phyloP scores from a whole-genome alignment of 2,113 vertebrate genomes.

The Cochlearius cochlearius region DNA sequence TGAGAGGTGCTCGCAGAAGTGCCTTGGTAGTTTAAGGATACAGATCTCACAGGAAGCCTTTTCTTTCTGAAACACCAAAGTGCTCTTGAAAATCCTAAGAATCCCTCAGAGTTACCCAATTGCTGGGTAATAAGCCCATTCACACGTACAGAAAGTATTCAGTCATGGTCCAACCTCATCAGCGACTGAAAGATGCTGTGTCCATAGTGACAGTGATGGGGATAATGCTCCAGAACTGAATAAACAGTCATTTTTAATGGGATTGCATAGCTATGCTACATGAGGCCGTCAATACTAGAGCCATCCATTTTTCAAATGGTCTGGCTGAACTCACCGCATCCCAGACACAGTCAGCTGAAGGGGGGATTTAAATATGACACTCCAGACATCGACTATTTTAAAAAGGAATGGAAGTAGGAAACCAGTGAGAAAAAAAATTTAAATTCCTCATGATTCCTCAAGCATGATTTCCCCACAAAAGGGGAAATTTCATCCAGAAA shows the following conservation, averaged over 20 bases:
- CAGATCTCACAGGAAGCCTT: neutral
- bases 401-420: neutral
- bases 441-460: neutral
- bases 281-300: rapidly evolving
- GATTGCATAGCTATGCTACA: neutral
- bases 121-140: neutral
- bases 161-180: neutral
- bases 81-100: neutral
- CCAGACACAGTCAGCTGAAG: neutral
- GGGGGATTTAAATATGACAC: neutral
- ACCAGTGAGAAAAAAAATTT: neutral
- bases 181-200: neutral
- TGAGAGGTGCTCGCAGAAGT: neutral
- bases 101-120: neutral
- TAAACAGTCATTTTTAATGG: neutral
- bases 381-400: neutral
- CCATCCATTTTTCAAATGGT: neutral
- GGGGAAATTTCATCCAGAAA: neutral
- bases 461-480: neutral
- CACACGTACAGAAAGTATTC: neutral
- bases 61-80: neutral
- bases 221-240: neutral
- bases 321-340: neutral
- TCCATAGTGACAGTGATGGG: neutral
- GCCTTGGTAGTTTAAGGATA: rapidly evolving